phyloP scores from a whole-genome alignment of 2,888 invertebrate species.

The Chamaedrilus cognettii region DNA sequence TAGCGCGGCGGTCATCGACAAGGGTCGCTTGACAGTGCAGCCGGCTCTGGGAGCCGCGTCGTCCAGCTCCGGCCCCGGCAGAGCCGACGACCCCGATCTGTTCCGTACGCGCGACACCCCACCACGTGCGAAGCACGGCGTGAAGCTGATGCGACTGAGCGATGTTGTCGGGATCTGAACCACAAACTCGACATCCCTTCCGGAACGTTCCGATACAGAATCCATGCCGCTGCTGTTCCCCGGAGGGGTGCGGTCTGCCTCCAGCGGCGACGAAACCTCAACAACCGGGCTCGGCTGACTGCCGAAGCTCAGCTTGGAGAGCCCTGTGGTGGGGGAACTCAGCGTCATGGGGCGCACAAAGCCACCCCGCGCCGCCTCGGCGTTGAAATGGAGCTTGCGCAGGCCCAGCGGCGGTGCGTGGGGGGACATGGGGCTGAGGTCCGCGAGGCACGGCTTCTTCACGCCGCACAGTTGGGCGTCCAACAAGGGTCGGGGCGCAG shows the following conservation, averaged over 20 bases:
- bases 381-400: too few relatives aligned
- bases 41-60: neutral
- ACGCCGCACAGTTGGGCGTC: slow-evolving; percentile 11
- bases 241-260: neutral
- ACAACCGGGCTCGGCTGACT: slow-evolving; percentile 22
- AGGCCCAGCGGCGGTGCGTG: slow-evolving; percentile 34
- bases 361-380: too few relatives aligned
- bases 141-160: slow-evolving; percentile 56
- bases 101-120: neutral
- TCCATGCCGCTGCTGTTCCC: slow-evolving; percentile 5
- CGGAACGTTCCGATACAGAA: too few relatives aligned
- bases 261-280: slow-evolving; percentile 16
- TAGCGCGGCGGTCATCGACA: neutral
- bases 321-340: slow-evolving; percentile 59
- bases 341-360: slow-evolving; percentile 28
- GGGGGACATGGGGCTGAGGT: slow-evolving; percentile 51
- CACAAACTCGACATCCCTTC: slow-evolving; percentile 6
- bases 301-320: slow-evolving; percentile 57
- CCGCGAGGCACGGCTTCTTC: slow-evolving; percentile 36
- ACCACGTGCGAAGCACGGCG: slow-evolving; percentile 49
- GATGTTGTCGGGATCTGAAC: slow-evolving; percentile 53
- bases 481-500: slow-evolving; percentile 2
- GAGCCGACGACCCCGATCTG: neutral
- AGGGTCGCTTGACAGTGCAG: neutral
- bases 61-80: neutral